Percentiles rank a stretch among this genome's conserved stretches.
Conservation (phyloP, 2,113 vertebrate species). For the Zapus hudsonius region DNA sequence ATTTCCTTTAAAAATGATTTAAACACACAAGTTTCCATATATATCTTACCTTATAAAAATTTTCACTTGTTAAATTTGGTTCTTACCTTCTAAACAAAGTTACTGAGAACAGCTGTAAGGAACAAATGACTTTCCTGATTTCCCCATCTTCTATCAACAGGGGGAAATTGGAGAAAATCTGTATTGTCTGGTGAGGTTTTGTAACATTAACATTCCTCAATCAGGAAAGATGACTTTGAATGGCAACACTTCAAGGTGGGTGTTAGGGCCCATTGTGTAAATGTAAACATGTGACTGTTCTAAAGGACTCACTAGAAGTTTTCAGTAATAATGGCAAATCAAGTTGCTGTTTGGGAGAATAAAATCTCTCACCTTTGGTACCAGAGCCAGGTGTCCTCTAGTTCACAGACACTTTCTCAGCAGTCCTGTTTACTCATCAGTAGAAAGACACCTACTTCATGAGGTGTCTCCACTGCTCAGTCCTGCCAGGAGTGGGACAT, state of each 20-base stretch:
- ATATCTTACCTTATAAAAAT: constrained; percentile 34
- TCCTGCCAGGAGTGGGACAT: background rate
- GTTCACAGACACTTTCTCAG: background rate
- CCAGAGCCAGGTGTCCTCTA: background rate
- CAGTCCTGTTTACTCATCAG: background rate
- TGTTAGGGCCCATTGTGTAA: too few species aligned
- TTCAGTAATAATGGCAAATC: background rate
- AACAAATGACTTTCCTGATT: constrained; percentile 47
- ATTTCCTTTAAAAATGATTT: constrained; percentile 43
- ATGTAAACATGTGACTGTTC: constrained; percentile 13
- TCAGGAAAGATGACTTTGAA: constrained; percentile 37
- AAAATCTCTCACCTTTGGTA: constrained; percentile 7
- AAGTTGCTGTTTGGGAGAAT: constrained; percentile 23
- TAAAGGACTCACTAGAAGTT: constrained; percentile 19
- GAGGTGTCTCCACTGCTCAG: background rate
- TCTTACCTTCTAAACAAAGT: background rate
- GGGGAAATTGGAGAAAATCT: constrained; percentile 30
- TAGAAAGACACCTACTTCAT: background rate
- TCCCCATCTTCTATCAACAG: too few species aligned
- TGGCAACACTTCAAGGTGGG: too few species aligned
- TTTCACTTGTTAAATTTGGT: constrained; percentile 6
- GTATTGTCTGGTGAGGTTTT: background rate
- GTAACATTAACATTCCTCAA: too few species aligned
- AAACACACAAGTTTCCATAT: background rate
- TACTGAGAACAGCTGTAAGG: constrained; percentile 39